These are phyloP conservation scores for Tribolium madens DNA, from an alignment of 1,140 invertebrate genomes.

Conservation along the genomic window DNA sequence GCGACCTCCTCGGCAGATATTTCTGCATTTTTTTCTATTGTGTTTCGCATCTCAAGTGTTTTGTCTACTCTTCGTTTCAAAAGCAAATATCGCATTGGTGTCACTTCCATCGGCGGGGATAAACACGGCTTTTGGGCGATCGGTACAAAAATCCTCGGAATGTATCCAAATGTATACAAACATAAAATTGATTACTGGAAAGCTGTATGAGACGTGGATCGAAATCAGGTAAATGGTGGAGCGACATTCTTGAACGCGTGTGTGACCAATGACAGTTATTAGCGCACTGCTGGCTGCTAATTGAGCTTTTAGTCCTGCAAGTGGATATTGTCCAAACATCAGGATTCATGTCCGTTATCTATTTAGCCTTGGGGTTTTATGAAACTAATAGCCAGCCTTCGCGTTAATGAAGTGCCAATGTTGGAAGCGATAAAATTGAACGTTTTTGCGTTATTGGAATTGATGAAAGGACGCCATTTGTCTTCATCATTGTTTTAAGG, in stretches of 20 bases:
- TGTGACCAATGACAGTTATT: background rate
- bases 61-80: conserved; percentile 10
- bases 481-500: conserved; percentile 22
- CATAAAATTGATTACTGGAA: background rate
- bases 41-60: conserved; percentile 38
- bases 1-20: conserved; percentile 36
- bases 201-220: background rate
- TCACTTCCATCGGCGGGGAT: background rate
- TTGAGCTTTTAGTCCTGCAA: background rate
- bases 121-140: background rate
- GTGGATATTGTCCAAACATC: background rate
- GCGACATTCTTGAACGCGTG: background rate
- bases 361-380: conserved; percentile 29
- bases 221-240: conserved; percentile 12
- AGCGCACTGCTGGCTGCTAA: too few relatives aligned
- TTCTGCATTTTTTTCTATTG: conserved; percentile 41
- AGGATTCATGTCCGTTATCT: conserved; percentile 16
- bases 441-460: conserved; percentile 9
- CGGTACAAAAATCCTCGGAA: background rate
- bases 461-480: conserved; percentile 5
- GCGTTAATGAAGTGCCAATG: conserved; percentile 17
- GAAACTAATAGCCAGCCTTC: background rate
- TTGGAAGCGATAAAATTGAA: background rate
- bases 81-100: conserved; percentile 16
- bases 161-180: background rate